phyloP scores from a whole-genome alignment of 92 coral and sea anemone genomes.

The Porites divaricata region DNA sequence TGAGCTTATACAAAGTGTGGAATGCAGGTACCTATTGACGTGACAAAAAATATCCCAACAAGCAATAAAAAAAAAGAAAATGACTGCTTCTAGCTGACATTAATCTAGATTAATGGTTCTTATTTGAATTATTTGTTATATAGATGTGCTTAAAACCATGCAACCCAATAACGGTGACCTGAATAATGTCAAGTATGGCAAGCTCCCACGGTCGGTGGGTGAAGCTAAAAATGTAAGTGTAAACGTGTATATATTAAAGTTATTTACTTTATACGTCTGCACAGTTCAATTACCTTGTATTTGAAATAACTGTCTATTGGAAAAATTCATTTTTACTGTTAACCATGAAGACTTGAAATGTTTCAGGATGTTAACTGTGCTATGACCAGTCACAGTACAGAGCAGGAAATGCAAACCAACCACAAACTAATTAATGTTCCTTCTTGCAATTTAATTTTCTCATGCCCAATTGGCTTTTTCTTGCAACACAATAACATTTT shows the following conservation, averaged over 20 bases:
- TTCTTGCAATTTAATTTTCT: too few relatives aligned
- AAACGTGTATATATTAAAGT: not conserved
- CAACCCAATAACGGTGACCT: not conserved
- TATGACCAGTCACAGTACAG: too few relatives aligned
- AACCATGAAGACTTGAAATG: too few relatives aligned
- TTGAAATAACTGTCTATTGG: too few relatives aligned
- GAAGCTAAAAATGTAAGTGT: conserved; percentile 39
- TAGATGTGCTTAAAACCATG: conserved; percentile 22
- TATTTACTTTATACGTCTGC: too few relatives aligned
- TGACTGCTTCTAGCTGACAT: not conserved
- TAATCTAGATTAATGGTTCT: not conserved
- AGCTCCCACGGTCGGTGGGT: conserved; percentile 40
- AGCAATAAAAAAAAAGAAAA: conserved; percentile 7
- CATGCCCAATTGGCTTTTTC: too few relatives aligned
- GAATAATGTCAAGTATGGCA: conserved; percentile 20
- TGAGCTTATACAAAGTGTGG: conserved; percentile 12
- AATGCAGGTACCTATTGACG: conserved; percentile 16
- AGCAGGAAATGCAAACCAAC: too few relatives aligned
- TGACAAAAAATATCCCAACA: not conserved
- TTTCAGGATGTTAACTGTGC: too few relatives aligned
- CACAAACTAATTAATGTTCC: too few relatives aligned
- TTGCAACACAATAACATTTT: too few relatives aligned
- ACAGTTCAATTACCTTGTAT: too few relatives aligned
- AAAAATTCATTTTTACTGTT: too few relatives aligned
- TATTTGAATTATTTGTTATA: not conserved